Evolutionary conservation across 2,113 vertebrate species (phyloP).

Genomic region (Odobenus rosmarus): DNA sequence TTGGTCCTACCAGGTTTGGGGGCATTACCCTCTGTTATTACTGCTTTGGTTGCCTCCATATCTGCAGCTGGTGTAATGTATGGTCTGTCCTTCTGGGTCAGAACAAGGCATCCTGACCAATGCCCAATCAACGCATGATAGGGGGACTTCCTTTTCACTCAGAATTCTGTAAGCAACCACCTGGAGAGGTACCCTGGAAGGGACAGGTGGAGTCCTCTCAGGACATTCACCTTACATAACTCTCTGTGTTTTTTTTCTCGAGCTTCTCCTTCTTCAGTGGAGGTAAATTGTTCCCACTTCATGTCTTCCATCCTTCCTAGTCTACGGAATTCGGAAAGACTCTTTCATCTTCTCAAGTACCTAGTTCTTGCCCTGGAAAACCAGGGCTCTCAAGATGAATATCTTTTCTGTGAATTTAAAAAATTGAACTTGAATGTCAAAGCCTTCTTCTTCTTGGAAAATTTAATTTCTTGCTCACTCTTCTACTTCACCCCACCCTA

Average conservation of each 20-base stretch:
- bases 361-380: not conserved
- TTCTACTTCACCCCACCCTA: not conserved
- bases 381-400: not conserved
- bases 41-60: not conserved
- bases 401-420: constrained; percentile 42
- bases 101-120: not conserved
- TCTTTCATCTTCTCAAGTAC: constrained; percentile 11
- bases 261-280: not conserved
- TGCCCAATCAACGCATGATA: not conserved
- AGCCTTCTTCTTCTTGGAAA: constrained; percentile 8
- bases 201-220: not conserved
- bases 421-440: constrained; percentile 51
- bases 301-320: not conserved
- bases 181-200: not conserved
- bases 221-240: not conserved
- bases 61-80: not conserved
- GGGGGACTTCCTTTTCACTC: not conserved
- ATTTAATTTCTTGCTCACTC: not conserved
- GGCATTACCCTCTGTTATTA: not conserved
- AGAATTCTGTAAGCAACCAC: not conserved
- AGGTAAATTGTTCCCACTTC: not conserved
- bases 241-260: not conserved
- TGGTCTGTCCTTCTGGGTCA: not conserved
- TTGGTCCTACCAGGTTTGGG: not conserved
- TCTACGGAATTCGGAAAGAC: not conserved